Base-by-base conservation (phyloP, 2,888 invertebrate genomes). In the Drosophila nr. medialis region DNA sequence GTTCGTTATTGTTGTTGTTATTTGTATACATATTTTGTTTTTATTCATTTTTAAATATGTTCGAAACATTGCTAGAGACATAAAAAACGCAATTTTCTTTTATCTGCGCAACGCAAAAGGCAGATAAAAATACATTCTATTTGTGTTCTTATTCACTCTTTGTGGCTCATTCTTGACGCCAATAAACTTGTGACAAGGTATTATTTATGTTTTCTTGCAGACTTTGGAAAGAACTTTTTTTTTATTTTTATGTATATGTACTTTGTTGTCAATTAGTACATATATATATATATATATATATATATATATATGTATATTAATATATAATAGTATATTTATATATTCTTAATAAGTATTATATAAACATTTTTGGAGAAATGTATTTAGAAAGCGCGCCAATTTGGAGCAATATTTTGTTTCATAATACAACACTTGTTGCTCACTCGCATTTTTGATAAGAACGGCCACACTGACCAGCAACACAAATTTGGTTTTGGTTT, bases 41-140 rank as follows among this genome's bases (percentile, higher is more conserved):
- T 84, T 85, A 79, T 85, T 69, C 45, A 49, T 76, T 68, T 80
- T 84, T 68, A 80, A 80, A 72, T 72, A 82, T 78, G 51, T 63
- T 59, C 36, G 5, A 42, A 60, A 59, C 59, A 58, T 50, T 66
- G 72, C 70, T 71, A 49, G 56, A 60, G 45, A 65, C 34, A 51
- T 50, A 72, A 64, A 74, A 68, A 84, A 79, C 83, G 73, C 81
- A 81, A 75, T 74, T 80, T 77, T 79, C 81, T 81, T 87, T 83
- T 85, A 81, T 87, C 73, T 87, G 62, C 73, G 81, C 79, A 66
- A 81, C 70, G 65, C 76, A 69, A 81, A 69, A 79, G 51, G 34
- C 45, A 58, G 80, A 78, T 83, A 85, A 63, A 84, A 84, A 84
- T 84, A 84, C 67, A 70, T 71, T 80, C 55, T 75, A 77, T 77